Percentiles rank a stretch among this genome's conserved stretches.
Evolutionary conservation across 2,113 vertebrate species (phyloP).

Genomic region (Hippolais icterina): DNA sequence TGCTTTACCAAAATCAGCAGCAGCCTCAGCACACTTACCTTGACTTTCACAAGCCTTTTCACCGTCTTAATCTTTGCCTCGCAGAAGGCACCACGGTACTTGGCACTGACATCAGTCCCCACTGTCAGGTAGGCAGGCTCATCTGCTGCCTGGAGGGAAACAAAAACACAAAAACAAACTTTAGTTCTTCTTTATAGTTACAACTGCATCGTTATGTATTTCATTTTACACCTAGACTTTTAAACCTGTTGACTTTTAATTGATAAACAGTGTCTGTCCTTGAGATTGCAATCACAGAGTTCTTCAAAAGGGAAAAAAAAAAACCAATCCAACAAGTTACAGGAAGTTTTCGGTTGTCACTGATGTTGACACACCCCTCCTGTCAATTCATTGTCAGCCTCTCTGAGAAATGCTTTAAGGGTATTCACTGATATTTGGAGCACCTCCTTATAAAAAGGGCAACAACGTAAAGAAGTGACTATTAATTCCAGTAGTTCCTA

Average conservation of each 20-base stretch:
- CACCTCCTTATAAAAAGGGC: background rate
- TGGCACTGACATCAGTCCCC: constrained; percentile 98
- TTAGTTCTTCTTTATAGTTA: background rate
- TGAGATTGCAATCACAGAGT: background rate
- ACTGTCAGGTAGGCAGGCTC: constrained; percentile 99
- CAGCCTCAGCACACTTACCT: constrained; percentile 75
- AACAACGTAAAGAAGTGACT: accelerated
- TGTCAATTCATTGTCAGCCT: background rate
- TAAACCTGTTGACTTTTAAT: background rate
- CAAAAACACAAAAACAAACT: background rate
- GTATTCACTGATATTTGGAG: background rate
- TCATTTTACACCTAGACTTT: background rate
- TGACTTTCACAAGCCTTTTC: constrained; percentile 97
- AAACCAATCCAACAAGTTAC: background rate
- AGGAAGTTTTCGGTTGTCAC: background rate
- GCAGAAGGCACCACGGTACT: constrained; percentile 98
- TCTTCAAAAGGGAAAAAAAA: background rate
- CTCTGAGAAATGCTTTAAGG: background rate
- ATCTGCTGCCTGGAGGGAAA: constrained; percentile 86
- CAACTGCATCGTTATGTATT: background rate
- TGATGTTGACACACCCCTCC: background rate
- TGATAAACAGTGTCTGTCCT: background rate
- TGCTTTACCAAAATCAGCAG: background rate
- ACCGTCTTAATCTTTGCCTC: constrained; percentile 99
- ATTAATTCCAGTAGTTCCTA: background rate